phyloP scores from a whole-genome alignment of 2,797 vertebrate species.

The Mus caroli region DNA sequence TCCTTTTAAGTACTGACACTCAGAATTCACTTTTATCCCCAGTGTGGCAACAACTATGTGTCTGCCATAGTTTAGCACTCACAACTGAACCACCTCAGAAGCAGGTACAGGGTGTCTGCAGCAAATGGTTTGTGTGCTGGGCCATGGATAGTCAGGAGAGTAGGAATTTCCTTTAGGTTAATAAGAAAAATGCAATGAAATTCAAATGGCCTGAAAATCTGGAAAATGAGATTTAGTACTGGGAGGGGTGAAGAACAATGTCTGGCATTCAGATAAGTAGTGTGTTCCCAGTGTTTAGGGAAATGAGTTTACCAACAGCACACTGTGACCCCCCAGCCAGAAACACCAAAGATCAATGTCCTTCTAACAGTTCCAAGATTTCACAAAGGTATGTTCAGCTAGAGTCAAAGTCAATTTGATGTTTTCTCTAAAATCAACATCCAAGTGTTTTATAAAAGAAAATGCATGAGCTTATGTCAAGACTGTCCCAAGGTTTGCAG shows the following conservation, averaged over 20 bases:
- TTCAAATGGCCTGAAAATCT: constrained; percentile 30
- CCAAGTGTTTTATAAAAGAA: not conserved
- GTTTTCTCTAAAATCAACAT: not conserved
- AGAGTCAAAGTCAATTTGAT: constrained; percentile 21
- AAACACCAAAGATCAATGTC: not conserved
- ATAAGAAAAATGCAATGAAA: constrained; percentile 46
- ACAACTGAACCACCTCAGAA: not conserved
- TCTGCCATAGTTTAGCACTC: not conserved
- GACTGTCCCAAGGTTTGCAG: not conserved
- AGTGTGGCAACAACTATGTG: not conserved
- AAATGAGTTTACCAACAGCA: not conserved
- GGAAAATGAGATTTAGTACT: constrained; percentile 33
- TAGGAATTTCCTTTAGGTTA: not conserved
- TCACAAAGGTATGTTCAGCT: not conserved
- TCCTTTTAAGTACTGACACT: constrained; percentile 7
- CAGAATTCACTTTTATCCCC: not conserved
- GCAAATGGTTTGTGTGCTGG: not conserved
- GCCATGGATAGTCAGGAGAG: constrained; percentile 5
- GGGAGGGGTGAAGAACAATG: not conserved
- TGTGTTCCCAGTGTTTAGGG: not conserved
- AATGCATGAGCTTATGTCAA: not conserved
- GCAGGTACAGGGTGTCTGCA: not conserved
- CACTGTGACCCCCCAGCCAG: not conserved
- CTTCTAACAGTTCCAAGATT: not conserved
- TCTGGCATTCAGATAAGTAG: not conserved